Percentiles rank a stretch among this genome's conserved stretches.
phyloP scores from a whole-genome alignment of 2,113 vertebrate species.

The Bubo scandiacus region DNA sequence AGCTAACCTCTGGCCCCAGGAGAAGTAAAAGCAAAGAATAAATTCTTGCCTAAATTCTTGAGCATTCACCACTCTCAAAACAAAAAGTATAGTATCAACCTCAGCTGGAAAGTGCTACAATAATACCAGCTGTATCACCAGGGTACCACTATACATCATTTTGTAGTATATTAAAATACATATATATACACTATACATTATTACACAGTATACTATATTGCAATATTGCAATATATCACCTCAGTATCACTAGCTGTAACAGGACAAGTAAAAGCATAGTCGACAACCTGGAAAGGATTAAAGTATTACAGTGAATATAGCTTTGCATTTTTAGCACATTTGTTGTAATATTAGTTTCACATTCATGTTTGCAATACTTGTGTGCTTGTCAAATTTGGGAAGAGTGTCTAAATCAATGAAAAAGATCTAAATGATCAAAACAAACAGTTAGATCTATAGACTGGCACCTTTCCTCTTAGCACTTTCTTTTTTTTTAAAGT shows the following conservation, averaged over 20 bases:
- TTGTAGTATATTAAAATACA: neutral
- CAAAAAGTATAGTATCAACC: neutral
- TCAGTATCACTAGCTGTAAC: neutral
- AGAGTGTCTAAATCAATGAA: neutral
- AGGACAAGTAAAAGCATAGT: neutral
- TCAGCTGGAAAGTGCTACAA: neutral
- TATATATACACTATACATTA: neutral
- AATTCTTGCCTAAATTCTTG: neutral
- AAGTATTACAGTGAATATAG: neutral
- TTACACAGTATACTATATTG: neutral
- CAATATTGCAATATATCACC: neutral
- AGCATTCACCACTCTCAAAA: neutral
- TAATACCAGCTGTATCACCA: neutral
- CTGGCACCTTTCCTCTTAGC: neutral
- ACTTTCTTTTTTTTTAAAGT: neutral
- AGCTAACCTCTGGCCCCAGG: neutral
- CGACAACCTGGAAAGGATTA: neutral
- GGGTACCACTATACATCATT: neutral
- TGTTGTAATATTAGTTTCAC: neutral
- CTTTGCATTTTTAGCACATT: neutral
- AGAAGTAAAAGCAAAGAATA: neutral
- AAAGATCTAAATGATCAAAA: neutral
- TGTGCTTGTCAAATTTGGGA: neutral
- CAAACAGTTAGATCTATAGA: neutral
- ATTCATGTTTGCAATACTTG: neutral